Evolutionary conservation across 2,888 invertebrate genomes (phyloP), one percentile per base, ranked within the genome.

Genomic region (Ctena decussata): DNA sequence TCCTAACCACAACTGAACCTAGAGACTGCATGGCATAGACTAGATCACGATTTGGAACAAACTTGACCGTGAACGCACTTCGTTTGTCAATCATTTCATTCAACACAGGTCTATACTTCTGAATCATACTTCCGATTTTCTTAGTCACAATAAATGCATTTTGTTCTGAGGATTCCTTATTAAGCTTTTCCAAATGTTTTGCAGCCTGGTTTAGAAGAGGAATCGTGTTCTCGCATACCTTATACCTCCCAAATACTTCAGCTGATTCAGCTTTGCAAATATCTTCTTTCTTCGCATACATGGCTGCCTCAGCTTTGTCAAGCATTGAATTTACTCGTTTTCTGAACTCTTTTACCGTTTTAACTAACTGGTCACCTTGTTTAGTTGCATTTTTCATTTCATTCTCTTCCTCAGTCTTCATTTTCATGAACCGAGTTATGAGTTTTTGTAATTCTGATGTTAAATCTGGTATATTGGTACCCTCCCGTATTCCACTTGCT

Each of bases 1-100:
- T 81, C 57, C 78, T 80, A 27, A 85, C 87, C 30, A 80, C 76
- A 15, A 87, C 72, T 12, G 87, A 83, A 41, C 87, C 87, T 15
- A 87, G 39, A 41, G 84, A 84, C n/a, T 87, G 83, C 11, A 85
- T 27, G 5, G 81, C 79, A 60, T 35, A 44, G 0, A 76, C 69
- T n/a, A 85, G 49, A 32, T 83, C 82, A 8, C 78, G 57, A 30
- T 85, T 87, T 18, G 85, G 85, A 24, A 81, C 35, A 70, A 83
- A 87, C 21, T 80, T 85, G 1, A 85, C 44, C 30, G 81, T 39
- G 39, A 85, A 87, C 27, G 53, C 69, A 27, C 81, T 82, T 27
- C 81, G 75, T 18, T 80, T 82, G 8, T 83, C 81, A 12, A 72
- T 35, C 3, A 87, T 49, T 39, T 87, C 87, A 0, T 77, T 35